phyloP scores from a whole-genome alignment of 2,797 vertebrate species.

The Knipowitschia caucasica region DNA sequence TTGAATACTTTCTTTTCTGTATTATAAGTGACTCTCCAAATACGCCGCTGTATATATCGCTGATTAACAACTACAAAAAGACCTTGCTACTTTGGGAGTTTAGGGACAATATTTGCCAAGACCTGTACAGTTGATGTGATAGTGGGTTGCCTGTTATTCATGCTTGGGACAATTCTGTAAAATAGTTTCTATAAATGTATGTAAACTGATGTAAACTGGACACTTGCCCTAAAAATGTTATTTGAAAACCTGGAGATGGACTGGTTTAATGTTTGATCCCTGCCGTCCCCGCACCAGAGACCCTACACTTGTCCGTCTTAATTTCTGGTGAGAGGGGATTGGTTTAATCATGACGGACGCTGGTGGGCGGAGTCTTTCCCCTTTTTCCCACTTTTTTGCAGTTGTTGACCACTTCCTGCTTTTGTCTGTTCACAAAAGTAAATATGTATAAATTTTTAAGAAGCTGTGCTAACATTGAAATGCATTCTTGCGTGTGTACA shows the following conservation, averaged over 20 bases:
- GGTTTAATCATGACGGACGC: slow-evolving; percentile 51
- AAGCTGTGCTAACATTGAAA: slow-evolving; percentile 90
- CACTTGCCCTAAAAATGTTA: too few species aligned
- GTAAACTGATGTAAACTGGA: too few species aligned
- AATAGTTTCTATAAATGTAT: slow-evolving; percentile 78
- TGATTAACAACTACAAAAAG: slow-evolving; percentile 67
- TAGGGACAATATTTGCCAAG: slow-evolving; percentile 58
- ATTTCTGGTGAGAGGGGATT: slow-evolving; percentile 52
- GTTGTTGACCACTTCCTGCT: slow-evolving; percentile 78
- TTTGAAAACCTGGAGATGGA: too few species aligned
- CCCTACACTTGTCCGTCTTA: slow-evolving; percentile 58
- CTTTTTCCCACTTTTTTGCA: slow-evolving; percentile 53
- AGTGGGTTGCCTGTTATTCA: slow-evolving; percentile 75
- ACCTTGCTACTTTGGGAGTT: slow-evolving; percentile 57
- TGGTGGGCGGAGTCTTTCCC: slow-evolving; percentile 44
- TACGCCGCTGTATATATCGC: slow-evolving; percentile 76
- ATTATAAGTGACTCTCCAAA: slow-evolving; percentile 60
- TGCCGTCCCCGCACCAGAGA: slow-evolving; percentile 27
- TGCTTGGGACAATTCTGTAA: slow-evolving; percentile 73
- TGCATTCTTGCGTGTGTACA: slow-evolving; percentile 90
- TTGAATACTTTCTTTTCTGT: slow-evolving; percentile 50
- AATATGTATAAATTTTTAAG: slow-evolving; percentile 96
- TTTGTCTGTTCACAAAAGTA: slow-evolving; percentile 82
- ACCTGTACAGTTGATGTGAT: slow-evolving; percentile 72
- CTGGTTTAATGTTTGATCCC: slow-evolving; percentile 19